phyloP scores from a whole-genome alignment of 2,113 vertebrate species.

The Limnothrissa miodon region DNA sequence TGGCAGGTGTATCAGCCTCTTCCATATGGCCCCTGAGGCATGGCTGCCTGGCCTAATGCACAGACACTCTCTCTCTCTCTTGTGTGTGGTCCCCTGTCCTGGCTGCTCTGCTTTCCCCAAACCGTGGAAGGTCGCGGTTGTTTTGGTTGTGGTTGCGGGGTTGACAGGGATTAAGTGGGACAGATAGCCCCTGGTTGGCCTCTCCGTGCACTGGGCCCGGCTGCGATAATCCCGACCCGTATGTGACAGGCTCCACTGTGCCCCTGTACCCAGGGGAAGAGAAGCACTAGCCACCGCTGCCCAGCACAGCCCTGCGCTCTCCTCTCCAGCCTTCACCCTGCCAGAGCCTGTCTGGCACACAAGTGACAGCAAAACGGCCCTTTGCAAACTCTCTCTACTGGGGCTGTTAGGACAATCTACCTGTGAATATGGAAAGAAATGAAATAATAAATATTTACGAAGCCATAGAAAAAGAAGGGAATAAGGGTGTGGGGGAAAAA shows the following conservation, averaged over 20 bases:
- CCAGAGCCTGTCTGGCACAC: not conserved
- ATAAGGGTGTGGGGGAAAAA: not conserved
- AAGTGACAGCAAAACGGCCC: not conserved
- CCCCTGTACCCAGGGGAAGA: not conserved
- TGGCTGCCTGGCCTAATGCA: not conserved
- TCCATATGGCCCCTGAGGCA: not conserved
- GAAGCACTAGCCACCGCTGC: not conserved
- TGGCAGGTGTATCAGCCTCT: not conserved
- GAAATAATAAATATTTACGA: slow-evolving; percentile 9
- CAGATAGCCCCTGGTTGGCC: slow-evolving; percentile 14
- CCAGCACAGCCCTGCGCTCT: not conserved
- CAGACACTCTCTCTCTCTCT: not conserved
- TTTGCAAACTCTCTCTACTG: not conserved
- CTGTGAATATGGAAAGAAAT: not conserved
- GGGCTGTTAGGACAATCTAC: not conserved
- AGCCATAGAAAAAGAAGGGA: not conserved
- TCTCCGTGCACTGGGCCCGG: not conserved
- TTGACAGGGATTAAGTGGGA: slow-evolving; percentile 17
- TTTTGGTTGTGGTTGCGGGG: not conserved
- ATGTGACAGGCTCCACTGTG: not conserved
- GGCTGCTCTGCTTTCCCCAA: not conserved
- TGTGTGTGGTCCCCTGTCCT: not conserved
- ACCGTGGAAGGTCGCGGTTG: not conserved
- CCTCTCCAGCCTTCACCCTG: not conserved
- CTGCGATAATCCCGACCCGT: not conserved